A percentile compares a stretch with the other conserved stretches of the same genome.
Conservation (phyloP, 2,113 vertebrate genomes). For the Nicator chloris region DNA sequence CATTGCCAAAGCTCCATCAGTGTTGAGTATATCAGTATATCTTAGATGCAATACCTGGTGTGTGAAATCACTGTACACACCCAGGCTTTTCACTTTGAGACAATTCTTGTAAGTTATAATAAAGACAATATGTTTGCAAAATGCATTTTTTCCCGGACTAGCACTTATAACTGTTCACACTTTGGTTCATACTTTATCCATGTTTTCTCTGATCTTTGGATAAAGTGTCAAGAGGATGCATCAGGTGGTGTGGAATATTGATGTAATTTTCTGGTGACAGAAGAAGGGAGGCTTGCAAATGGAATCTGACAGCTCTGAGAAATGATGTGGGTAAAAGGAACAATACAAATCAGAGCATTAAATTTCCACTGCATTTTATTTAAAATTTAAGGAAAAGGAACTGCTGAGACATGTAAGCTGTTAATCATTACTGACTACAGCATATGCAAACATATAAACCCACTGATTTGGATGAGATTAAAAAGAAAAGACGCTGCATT, state of each 20-base stretch:
- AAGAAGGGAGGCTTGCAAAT: not conserved
- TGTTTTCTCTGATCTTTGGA: constrained; percentile 2
- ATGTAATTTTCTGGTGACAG: not conserved
- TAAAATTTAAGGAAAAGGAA: not conserved
- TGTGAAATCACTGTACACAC: not conserved
- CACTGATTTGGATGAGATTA: not conserved
- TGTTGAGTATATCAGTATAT: too few species aligned
- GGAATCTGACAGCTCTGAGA: constrained; percentile 19
- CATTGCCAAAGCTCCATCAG: not conserved
- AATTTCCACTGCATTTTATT: not conserved
- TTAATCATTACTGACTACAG: not conserved
- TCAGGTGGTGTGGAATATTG: not conserved
- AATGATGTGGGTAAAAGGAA: not conserved
- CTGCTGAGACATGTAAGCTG: not conserved
- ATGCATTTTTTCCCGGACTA: not conserved
- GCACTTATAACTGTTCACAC: not conserved
- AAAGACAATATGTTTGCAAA: not conserved
- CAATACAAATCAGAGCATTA: not conserved
- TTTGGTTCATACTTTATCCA: not conserved
- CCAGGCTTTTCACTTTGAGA: not conserved
- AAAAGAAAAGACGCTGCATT: not conserved
- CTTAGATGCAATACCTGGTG: not conserved
- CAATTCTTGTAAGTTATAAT: not conserved
- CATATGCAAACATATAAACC: not conserved
- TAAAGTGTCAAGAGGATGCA: not conserved